Conservation (phyloP, 2,888 invertebrate species). For the Lasiommata megera region DNA sequence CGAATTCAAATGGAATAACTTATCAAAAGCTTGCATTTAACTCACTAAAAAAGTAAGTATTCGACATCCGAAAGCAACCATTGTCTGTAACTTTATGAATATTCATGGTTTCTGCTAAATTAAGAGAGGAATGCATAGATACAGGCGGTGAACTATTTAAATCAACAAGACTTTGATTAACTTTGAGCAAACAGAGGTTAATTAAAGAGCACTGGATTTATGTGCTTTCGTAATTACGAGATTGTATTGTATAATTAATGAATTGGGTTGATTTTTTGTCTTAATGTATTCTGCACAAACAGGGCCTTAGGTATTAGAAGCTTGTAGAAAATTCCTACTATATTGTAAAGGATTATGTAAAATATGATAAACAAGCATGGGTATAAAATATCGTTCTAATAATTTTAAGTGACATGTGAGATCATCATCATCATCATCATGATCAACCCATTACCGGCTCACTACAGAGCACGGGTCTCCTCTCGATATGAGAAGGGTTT, state of each 20-base stretch:
- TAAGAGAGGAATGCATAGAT: slow-evolving; percentile 22
- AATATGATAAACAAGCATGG: no score
- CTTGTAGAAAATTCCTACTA: no score
- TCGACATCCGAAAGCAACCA: neutral
- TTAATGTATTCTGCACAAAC: no score
- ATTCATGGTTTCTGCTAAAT: slow-evolving; percentile 19
- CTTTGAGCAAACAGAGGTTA: slow-evolving; percentile 30
- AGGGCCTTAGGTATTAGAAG: no score
- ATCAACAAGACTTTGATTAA: slow-evolving; percentile 29
- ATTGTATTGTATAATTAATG: neutral
- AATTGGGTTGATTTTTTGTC: neutral
- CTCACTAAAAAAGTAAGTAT: neutral
- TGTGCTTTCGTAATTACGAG: slow-evolving; percentile 19
- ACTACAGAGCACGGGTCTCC: no score
- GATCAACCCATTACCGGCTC: no score
- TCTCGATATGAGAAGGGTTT: no score
- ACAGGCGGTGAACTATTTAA: slow-evolving; percentile 28
- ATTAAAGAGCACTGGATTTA: slow-evolving; percentile 27
- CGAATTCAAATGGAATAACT: no score
- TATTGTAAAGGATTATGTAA: no score
- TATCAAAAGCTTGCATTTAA: neutral
- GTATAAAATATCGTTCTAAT: no score
- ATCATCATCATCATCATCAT: no score
- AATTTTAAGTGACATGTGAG: no score
- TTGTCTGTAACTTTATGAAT: slow-evolving; percentile 14